Evolutionary conservation across 2,888 invertebrate species (phyloP).

Genomic region (Apantesis nais): DNA sequence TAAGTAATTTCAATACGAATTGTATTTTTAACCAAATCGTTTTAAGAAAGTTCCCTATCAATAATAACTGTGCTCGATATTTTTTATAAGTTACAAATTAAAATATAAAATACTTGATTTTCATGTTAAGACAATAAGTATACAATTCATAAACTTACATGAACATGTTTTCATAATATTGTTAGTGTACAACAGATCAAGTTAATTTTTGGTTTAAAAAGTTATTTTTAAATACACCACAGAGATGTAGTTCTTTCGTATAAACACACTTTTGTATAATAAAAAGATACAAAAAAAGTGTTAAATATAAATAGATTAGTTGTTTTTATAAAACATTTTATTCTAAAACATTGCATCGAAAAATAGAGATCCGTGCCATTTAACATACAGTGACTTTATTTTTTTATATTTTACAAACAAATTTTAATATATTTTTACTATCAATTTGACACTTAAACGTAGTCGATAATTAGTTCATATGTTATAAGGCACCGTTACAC

Average conservation of each 20-base stretch:
- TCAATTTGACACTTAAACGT: not conserved
- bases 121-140: constrained; percentile 18
- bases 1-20: too few relatives aligned
- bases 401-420: not conserved
- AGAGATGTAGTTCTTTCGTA: constrained; percentile 8
- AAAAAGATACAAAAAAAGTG: not conserved
- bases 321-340: constrained; percentile 3
- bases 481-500: constrained; percentile 16
- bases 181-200: constrained; percentile 19
- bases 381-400: not conserved
- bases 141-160: constrained; percentile 3
- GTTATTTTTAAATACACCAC: constrained; percentile 10
- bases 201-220: constrained; percentile 14
- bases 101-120: constrained; percentile 34
- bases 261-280: constrained; percentile 3
- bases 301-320: constrained; percentile 2
- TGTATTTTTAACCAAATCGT: not conserved
- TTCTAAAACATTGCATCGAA: not conserved
- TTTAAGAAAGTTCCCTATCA: not conserved
- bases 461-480: constrained; percentile 19
- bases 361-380: constrained; percentile 1
- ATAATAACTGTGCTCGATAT: constrained; percentile 14
- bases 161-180: constrained; percentile 4
- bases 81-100: constrained; percentile 13
- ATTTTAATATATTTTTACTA: not conserved